Base-by-base conservation (phyloP, 2,888 invertebrate genomes). In the Tenthredo mesomela region DNA sequence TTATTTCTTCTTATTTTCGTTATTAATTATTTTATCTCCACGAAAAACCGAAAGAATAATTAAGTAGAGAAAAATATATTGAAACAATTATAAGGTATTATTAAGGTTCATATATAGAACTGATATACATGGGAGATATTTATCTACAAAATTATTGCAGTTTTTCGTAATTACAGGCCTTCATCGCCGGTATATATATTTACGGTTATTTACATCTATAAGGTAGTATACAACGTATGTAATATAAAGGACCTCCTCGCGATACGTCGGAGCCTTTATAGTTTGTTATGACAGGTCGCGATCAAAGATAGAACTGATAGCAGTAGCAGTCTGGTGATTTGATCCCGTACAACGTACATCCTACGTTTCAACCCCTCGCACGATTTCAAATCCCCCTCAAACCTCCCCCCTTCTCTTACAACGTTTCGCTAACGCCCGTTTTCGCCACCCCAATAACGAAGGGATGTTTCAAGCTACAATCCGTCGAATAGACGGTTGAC, bases 281-380 rank as follows among this genome's bases (percentile, higher is more conserved):
- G 82, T 84, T 85, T 85, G 84, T 85, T 85, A 50, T 85, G 84
- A 80, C 84, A 85, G 84, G 82, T 80, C 82, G 86, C 87, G 89
- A 89, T 90, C 89, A 88, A 87, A 88, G 88, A 88, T 88, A 88
- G 88, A 85, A 90, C 90, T 89, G 89, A 82, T 82, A 82, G 82
- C 67, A 25, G 82, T 82, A 67, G 47, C 43, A 86, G 87, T 86
- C 88, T 89, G 88, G 90, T 89, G 91, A 91, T 89, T 90, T 90
- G 90, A 90, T 90, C 90, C 87, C 87, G 85, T 65, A 88, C 87
- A 88, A 88, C 65, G 43, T 65, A n/a, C 82, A 67, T 25, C 47
- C 67, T 37, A 7, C 43, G 9, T n/a, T 82, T 70, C 82, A 37
- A 25, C 82, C 67, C 82, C 47, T 47, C 65, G 67, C 29, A n/a